Evolutionary conservation across 2,888 invertebrate species (phyloP).

Genomic region (Eupeodes latifasciatus): DNA sequence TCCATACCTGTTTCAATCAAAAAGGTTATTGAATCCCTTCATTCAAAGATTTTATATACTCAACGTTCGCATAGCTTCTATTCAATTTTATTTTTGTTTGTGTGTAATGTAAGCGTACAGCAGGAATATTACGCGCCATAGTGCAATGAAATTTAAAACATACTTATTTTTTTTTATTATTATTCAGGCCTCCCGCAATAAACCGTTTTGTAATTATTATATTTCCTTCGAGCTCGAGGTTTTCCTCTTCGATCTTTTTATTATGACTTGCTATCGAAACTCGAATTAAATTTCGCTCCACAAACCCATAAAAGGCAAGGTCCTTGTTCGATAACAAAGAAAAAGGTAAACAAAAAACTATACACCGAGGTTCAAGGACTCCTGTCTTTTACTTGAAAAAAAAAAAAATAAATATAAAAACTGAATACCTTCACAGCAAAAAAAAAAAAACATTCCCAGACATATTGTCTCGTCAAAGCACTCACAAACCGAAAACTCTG

Average conservation of each 20-base stretch:
- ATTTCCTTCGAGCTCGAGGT: slow-evolving; percentile 40
- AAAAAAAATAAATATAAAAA: slow-evolving; percentile 17
- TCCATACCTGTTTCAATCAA: slow-evolving; percentile 72
- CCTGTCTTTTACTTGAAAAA: slow-evolving; percentile 29
- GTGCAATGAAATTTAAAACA: slow-evolving; percentile 70
- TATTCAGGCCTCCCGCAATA: slow-evolving; percentile 72
- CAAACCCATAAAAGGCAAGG: slow-evolving; percentile 74
- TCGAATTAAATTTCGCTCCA: slow-evolving; percentile 76
- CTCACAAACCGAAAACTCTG: slow-evolving; percentile 38
- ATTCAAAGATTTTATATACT: not conserved
- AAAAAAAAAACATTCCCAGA: slow-evolving; percentile 68
- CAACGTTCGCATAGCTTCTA: slow-evolving; percentile 54
- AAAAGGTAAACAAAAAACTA: slow-evolving; percentile 34
- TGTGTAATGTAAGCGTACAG: slow-evolving; percentile 45
- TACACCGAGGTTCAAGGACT: slow-evolving; percentile 68
- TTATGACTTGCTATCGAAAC: slow-evolving; percentile 67
- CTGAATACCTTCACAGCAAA: not conserved
- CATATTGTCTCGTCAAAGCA: slow-evolving; percentile 73
- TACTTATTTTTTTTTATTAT: slow-evolving; percentile 10
- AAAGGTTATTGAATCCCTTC: slow-evolving; percentile 73
- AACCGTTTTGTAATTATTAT: slow-evolving; percentile 70
- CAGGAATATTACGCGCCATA: slow-evolving; percentile 54
- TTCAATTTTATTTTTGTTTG: slow-evolving; percentile 13
- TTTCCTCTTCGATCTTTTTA: slow-evolving; percentile 25
- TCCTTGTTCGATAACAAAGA: slow-evolving; percentile 75